A percentile compares a stretch with the other conserved stretches of the same genome.
These are phyloP conservation scores for Caenorhabditis sp. DNA, from an alignment of 2,888 invertebrate genomes.

Conservation along the genomic window DNA sequence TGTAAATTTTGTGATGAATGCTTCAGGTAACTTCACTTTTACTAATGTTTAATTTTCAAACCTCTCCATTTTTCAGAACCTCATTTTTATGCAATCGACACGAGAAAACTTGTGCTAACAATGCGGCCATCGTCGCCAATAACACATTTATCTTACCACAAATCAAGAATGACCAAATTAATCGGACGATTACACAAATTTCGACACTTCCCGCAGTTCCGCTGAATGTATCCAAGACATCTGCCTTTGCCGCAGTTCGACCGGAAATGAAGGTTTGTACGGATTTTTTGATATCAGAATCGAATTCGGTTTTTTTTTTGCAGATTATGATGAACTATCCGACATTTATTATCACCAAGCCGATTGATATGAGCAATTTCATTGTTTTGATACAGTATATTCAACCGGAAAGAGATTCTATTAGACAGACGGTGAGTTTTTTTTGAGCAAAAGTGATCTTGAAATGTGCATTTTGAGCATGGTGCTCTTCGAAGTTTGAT, in stretches of 20 bases:
- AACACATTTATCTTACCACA: neutral
- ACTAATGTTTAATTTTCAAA: neutral
- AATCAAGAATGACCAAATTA: conserved; percentile 6
- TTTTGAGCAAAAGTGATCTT: neutral
- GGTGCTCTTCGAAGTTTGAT: too few species aligned
- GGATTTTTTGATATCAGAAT: neutral
- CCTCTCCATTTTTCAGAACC: neutral
- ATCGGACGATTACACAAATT: conserved; percentile 34
- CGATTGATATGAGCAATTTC: conserved; percentile 27
- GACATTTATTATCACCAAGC: conserved; percentile 30
- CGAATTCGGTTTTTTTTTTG: conserved; percentile 4
- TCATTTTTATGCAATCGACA: neutral
- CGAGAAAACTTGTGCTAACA: neutral
- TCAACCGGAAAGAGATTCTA: conserved; percentile 18
- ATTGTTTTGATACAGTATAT: conserved; percentile 30
- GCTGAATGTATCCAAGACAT: conserved; percentile 16
- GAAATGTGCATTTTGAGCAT: too few species aligned
- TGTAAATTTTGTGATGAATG: conserved; percentile 26
- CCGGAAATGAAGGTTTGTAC: neutral
- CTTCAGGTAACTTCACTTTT: conserved; percentile 12
- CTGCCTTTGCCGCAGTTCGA: conserved; percentile 32
- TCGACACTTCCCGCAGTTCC: conserved; percentile 21
- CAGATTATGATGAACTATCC: neutral
- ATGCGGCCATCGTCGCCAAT: neutral
- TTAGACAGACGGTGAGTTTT: conserved; percentile 33